Evolutionary conservation across 2,888 invertebrate genomes (phyloP).

Genomic region (Heliconius erato): DNA sequence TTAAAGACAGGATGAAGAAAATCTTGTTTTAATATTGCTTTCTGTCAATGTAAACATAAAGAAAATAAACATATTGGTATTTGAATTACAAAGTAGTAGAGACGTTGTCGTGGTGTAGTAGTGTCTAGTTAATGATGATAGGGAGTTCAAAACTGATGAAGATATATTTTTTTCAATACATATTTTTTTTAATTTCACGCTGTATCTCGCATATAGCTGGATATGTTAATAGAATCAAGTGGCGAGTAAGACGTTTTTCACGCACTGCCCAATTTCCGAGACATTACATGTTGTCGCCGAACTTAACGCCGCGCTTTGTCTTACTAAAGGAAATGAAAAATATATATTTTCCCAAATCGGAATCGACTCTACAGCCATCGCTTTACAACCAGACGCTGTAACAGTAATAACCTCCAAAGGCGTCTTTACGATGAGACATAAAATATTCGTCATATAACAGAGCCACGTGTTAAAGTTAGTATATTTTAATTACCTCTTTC

Average conservation of each 20-base stretch:
- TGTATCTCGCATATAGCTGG: background rate
- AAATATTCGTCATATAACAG: background rate
- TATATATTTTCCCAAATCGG: background rate
- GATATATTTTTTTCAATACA: no score
- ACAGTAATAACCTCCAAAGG: no score
- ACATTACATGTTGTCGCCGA: background rate
- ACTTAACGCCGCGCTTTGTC: background rate
- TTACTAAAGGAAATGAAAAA: background rate
- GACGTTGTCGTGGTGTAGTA: background rate
- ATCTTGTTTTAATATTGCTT: background rate
- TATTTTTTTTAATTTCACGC: no score
- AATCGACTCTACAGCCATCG: background rate
- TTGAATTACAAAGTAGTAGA: constrained; percentile 1
- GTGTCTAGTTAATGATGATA: background rate
- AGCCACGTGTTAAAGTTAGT: background rate
- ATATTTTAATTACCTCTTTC: constrained; percentile 11
- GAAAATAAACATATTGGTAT: background rate
- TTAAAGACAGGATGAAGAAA: constrained; percentile 18
- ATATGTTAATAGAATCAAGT: background rate
- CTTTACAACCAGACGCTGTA: no score
- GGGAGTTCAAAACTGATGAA: background rate
- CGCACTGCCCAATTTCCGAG: background rate
- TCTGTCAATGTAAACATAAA: background rate
- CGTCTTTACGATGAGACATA: background rate
- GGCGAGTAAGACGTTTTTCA: background rate